Base-by-base conservation (phyloP, 2,797 vertebrate genomes). In the Pyrocephalus nanus region DNA sequence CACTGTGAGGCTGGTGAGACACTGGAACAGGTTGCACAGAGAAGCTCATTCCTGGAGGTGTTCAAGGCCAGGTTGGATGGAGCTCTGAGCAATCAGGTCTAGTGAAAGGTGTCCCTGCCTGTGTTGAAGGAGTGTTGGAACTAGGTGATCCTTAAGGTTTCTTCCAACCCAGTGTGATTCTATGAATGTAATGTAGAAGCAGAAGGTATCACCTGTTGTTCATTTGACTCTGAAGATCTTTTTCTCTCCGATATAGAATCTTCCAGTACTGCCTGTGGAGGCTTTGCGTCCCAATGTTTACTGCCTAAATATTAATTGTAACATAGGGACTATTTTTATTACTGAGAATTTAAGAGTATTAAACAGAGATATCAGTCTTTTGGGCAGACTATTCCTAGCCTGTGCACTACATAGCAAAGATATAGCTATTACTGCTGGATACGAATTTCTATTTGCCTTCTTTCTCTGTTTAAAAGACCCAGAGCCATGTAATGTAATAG, bases 91-190 rank as follows among this genome's bases (percentile, higher is more conserved):
- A 48, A 2, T 19, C 21, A 36, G 19, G 11, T 55, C 12, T 25
- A 3, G 15, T 54, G 42, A 15, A 48, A 69, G 34, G 15, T 48
- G 22, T 36, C 10, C 18, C 7, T 43, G 19, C 13, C 50, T 30
- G 4, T 48, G 21, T 43, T 3, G 0, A 43, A 61, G 15, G 15
- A 3, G 1, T 17, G 19, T 18, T n/a, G 12, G 27, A n/a, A n/a
- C 23, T 10, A 2, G 10, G 20, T 30, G 42, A 21, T 43, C 32
- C n/a, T 6, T 29, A 64, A 36, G 13, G 48, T 55, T 48, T 20
- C 22, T 62, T 43, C 43, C 22, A 69, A 23, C 3, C 13, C 20
- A 29, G 3, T 20, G 23, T n/a, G 27, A 23, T n/a, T 55, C 42
- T 8, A 0, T 36, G 36, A 70, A 43, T 38, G 23, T 17, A 82